Base-by-base conservation (phyloP, 2,888 invertebrate genomes). In the Morinoia aosen region DNA sequence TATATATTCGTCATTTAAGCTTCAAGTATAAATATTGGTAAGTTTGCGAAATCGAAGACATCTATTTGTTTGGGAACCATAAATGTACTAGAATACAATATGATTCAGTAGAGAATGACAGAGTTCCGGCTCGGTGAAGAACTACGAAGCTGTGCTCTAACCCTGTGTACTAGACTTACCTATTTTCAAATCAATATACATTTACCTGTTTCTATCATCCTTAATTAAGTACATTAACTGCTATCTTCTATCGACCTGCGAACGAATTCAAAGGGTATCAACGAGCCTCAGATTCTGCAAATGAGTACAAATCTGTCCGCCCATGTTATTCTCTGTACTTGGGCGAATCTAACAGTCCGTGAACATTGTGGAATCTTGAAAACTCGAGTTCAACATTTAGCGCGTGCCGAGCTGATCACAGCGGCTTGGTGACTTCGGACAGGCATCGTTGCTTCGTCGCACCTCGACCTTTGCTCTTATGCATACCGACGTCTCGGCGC, bases 381-480 rank as follows among this genome's bases (percentile, higher is more conserved):
- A 76, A 76, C 33, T 76, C 25, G 8, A 25, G 25, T 76, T 76
- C 19, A 10, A 61, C 76, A 33, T 33, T 76, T 0, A 3, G 76
- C 76, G 10, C 76, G 8, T 76, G 25, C 33, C 25, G 19, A 33
- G 76, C 16, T 76, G 76, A 76, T 76, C 76, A 76, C 76, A 76
- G 76, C 76, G 33, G 33, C 76, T 10, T 76, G 76, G 76, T 76
- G 25, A 76, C 76, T 76, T 10, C 76, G 76, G 76, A 76, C 76
- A 76, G 76, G 3, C 25, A 33, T 76, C 33, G 76, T 76, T 25
- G 33, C 76, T 76, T 76, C 33, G 76, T 76, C 76, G 76, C 76
- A 76, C 76, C 10, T 39, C 90, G 90, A 90, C 90, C 90, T 90
- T 90, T 90, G 90, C 90, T 90, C 90, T 90, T 90, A 39, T 90